Evolutionary conservation across 2,113 vertebrate species (phyloP).

Genomic region (Nematolebias whitei): DNA sequence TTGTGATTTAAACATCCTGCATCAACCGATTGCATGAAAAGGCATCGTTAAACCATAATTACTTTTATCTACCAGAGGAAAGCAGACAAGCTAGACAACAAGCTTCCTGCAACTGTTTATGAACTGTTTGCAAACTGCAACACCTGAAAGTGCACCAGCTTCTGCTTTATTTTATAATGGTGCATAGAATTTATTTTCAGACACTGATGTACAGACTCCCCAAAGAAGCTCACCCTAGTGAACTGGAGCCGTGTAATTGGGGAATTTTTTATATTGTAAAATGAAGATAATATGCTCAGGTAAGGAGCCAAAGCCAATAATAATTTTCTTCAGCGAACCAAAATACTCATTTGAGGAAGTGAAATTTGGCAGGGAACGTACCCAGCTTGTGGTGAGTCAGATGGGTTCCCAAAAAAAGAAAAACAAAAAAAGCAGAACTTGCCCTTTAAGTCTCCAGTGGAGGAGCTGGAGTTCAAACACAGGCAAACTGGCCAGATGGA

Average conservation of each 20-base stretch:
- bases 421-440: slow-evolving; percentile 19
- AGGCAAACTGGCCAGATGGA: slow-evolving; percentile 76
- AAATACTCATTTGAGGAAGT: slow-evolving; percentile 5
- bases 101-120: not conserved
- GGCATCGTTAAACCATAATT: no score
- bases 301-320: slow-evolving; percentile 3
- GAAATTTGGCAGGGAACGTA: not conserved
- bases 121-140: not conserved
- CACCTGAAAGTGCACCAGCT: not conserved
- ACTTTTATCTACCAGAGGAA: not conserved
- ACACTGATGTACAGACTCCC: no score
- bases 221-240: no score
- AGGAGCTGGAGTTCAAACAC: slow-evolving; percentile 56
- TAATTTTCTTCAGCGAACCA: not conserved
- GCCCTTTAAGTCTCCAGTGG: slow-evolving; percentile 50
- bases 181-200: no score
- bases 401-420: slow-evolving; percentile 3
- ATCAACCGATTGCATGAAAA: not conserved
- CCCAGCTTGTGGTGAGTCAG: slow-evolving; percentile 31
- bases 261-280: no score
- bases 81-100: not conserved
- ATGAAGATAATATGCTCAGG: not conserved
- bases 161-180: no score
- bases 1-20: not conserved
- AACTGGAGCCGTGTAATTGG: no score